These are phyloP conservation scores for Muricea muricata DNA, from an alignment of 92 coral and sea anemone genomes.

Conservation along the genomic window DNA sequence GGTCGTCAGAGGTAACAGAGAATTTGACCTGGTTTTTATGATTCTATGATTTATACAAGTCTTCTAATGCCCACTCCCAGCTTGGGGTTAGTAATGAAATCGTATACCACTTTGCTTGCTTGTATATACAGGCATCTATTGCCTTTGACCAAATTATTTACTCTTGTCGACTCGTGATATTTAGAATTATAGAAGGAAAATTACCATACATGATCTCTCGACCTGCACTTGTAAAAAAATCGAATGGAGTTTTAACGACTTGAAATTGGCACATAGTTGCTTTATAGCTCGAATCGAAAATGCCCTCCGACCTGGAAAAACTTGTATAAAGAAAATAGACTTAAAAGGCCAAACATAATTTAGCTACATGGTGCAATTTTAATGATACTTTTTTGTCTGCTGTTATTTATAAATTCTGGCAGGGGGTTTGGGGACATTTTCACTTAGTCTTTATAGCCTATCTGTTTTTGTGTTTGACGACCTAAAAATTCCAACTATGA, in stretches of 20 bases:
- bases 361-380: background rate
- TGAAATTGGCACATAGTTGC: background rate
- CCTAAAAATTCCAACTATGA: background rate
- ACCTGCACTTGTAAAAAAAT: background rate
- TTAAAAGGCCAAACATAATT: background rate
- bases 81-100: too few relatives aligned
- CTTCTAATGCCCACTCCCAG: too few relatives aligned
- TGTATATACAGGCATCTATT: too few relatives aligned
- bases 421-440: too few relatives aligned
- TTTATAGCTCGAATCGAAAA: background rate
- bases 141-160: too few relatives aligned
- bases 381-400: background rate
- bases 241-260: background rate
- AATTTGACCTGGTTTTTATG: too few relatives aligned
- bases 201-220: too few relatives aligned
- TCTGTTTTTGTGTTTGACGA: background rate
- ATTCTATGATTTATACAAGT: too few relatives aligned
- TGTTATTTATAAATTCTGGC: background rate
- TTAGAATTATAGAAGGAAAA: background rate
- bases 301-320: background rate
- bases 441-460: background rate
- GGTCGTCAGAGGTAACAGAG: too few relatives aligned
- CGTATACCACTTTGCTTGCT: too few relatives aligned
- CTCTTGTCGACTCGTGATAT: too few relatives aligned
- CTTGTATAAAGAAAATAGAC: background rate